Percentiles rank a stretch among this genome's conserved stretches.
These are phyloP conservation scores for Ashinkailepas kermadecensis DNA, from an alignment of 2,888 invertebrate genomes.

Conservation along the genomic window DNA sequence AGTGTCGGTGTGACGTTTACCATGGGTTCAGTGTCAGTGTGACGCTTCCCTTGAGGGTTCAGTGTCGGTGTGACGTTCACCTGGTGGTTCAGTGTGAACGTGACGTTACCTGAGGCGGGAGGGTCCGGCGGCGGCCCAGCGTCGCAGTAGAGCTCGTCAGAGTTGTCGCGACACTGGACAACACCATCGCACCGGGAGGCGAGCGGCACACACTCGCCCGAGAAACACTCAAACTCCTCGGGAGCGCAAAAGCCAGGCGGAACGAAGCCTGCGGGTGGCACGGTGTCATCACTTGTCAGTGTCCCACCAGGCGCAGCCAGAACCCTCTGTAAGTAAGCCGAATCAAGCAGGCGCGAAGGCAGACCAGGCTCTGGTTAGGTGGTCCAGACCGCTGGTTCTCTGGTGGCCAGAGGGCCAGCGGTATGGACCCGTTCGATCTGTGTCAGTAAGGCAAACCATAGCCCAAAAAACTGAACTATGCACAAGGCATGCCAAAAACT, in stretches of 20 bases:
- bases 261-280: not conserved
- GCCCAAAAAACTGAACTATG: too few species aligned
- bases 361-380: not conserved
- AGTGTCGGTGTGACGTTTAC: too few species aligned
- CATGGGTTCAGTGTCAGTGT: too few species aligned
- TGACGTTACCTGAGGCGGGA: not conserved
- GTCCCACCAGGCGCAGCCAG: too few species aligned
- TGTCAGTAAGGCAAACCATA: too few species aligned
- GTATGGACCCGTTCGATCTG: too few species aligned
- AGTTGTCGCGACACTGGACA: constrained; percentile 54
- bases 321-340: not conserved
- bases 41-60: too few species aligned
- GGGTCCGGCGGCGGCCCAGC: not conserved
- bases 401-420: too few species aligned
- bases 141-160: constrained; percentile 48
- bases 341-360: not conserved
- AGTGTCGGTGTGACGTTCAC: too few species aligned
- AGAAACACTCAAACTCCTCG: constrained; percentile 46
- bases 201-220: constrained; percentile 51
- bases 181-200: constrained; percentile 53
- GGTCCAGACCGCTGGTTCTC: too few species aligned
- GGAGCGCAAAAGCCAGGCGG: constrained; percentile 28
- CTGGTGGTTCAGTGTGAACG: too few species aligned
- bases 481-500: too few species aligned
- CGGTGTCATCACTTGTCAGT: not conserved